Percentiles rank a stretch among this genome's conserved stretches.
These are phyloP conservation scores for Bradypodion ventrale DNA, from an alignment of 2,797 vertebrate genomes.

Conservation along the genomic window DNA sequence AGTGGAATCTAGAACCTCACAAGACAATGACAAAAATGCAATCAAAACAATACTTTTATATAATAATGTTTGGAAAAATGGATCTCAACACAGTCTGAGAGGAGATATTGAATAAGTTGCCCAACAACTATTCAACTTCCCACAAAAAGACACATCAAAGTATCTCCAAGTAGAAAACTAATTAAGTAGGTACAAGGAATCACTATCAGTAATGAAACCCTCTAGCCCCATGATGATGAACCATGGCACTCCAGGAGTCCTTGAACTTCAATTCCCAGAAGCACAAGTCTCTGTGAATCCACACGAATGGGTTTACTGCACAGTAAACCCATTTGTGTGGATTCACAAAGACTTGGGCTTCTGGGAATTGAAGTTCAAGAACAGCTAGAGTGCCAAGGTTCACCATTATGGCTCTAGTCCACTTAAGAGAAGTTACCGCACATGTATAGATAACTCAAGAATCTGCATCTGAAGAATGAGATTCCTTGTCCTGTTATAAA, in stretches of 20 bases:
- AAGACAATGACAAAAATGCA: not conserved
- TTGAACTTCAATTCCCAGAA: too few relatives aligned
- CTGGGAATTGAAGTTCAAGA: too few relatives aligned
- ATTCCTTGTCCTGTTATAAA: not conserved
- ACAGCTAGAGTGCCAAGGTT: too few relatives aligned
- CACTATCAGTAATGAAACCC: not conserved
- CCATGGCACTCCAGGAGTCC: too few relatives aligned
- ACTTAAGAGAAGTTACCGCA: not conserved
- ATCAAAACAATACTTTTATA: not conserved
- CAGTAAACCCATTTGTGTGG: too few relatives aligned
- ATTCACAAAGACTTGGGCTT: too few relatives aligned
- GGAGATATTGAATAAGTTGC: not conserved
- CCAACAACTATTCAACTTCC: not conserved
- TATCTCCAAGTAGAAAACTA: not conserved
- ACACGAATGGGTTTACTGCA: too few relatives aligned
- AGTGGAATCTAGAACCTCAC: not conserved
- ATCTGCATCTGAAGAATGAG: not conserved
- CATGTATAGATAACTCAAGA: not conserved
- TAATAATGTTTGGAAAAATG: not conserved
- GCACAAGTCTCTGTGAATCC: too few relatives aligned
- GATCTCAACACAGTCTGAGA: not conserved
- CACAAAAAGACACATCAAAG: not conserved
- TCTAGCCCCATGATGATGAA: too few relatives aligned
- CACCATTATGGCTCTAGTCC: too few relatives aligned
- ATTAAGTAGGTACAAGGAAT: not conserved